Conservation (phyloP, 2,113 vertebrate genomes). For the Colossoma macropomum region DNA sequence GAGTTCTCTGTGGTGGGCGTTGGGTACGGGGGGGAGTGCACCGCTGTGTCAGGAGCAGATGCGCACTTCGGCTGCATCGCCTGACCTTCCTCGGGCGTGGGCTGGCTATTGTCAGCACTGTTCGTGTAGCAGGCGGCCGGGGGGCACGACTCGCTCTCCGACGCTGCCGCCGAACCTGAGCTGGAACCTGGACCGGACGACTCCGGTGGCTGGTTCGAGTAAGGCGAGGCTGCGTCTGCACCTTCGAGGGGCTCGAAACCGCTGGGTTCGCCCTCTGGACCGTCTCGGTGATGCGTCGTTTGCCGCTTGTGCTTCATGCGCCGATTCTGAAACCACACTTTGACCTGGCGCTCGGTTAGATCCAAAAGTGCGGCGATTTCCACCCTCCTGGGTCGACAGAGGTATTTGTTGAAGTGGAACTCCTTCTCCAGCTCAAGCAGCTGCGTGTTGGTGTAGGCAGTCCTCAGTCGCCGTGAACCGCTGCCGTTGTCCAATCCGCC, state of each 20-base stretch:
- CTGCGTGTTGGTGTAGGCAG: constrained; percentile 96
- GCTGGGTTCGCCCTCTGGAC: constrained; percentile 75
- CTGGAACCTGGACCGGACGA: constrained; percentile 54
- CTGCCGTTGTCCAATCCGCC: constrained; percentile 79
- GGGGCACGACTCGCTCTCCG: constrained; percentile 68
- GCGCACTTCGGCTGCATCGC: constrained; percentile 61
- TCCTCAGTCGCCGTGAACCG: constrained; percentile 88
- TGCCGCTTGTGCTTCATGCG: constrained; percentile 98
- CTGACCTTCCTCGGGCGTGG: constrained; percentile 69
- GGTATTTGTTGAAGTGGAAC: constrained; percentile 97
- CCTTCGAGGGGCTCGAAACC: constrained; percentile 77
- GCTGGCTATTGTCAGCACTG: constrained; percentile 74
- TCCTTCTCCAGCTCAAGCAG: constrained; percentile 97
- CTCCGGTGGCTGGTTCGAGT: constrained; percentile 75
- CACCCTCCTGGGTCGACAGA: constrained; percentile 91
- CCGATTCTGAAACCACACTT: constrained; percentile 98
- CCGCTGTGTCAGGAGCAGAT: constrained; percentile 60
- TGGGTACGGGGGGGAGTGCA: constrained; percentile 63
- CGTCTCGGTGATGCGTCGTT: constrained; percentile 85
- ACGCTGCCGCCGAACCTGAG: constrained; percentile 67
- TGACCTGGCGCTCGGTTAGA: constrained; percentile 94
- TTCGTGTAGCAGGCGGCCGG: constrained; percentile 63
- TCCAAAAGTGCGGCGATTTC: constrained; percentile 94
- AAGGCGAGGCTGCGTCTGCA: constrained; percentile 79
- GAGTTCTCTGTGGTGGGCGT: constrained; percentile 66